Conservation (phyloP, 2,888 invertebrate species). For the Drosophila ustulata region DNA sequence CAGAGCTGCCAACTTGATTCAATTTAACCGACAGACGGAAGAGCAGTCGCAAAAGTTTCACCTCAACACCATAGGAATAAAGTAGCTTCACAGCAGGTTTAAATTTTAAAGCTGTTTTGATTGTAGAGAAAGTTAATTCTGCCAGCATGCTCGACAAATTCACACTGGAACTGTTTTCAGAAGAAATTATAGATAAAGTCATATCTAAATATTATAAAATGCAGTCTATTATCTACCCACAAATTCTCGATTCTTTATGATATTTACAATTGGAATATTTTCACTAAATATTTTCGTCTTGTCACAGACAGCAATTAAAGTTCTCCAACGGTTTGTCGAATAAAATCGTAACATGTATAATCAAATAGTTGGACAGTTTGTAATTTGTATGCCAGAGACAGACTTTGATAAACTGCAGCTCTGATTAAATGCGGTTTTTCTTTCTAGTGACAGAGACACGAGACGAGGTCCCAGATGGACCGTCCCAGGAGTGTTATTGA, state of each 20-base stretch:
- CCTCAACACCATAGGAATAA: neutral
- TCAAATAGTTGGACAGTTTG: conserved; percentile 2
- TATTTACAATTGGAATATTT: too few species aligned
- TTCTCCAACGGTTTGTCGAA: neutral
- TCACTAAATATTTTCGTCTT: too few species aligned
- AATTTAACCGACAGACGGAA: conserved; percentile 40
- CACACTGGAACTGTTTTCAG: too few species aligned
- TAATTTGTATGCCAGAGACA: conserved; percentile 12
- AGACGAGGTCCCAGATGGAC: neutral
- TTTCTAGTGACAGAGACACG: neutral
- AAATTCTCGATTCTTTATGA: too few species aligned
- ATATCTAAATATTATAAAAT: too few species aligned
- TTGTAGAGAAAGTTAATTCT: neutral
- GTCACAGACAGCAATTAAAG: neutral
- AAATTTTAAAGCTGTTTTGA: neutral
- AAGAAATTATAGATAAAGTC: too few species aligned
- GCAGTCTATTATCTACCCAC: too few species aligned
- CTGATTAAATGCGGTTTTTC: conserved; percentile 47
- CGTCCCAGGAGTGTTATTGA: conserved; percentile 1
- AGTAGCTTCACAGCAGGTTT: conserved; percentile 6
- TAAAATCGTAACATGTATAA: neutral
- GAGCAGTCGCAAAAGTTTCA: conserved; percentile 23
- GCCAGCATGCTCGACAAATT: neutral
- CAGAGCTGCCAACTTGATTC: conserved; percentile 43
- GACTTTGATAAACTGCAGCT: conserved; percentile 30